Evolutionary conservation across 2,888 invertebrate species (phyloP).

Genomic region (Coleophora flavipennella): DNA sequence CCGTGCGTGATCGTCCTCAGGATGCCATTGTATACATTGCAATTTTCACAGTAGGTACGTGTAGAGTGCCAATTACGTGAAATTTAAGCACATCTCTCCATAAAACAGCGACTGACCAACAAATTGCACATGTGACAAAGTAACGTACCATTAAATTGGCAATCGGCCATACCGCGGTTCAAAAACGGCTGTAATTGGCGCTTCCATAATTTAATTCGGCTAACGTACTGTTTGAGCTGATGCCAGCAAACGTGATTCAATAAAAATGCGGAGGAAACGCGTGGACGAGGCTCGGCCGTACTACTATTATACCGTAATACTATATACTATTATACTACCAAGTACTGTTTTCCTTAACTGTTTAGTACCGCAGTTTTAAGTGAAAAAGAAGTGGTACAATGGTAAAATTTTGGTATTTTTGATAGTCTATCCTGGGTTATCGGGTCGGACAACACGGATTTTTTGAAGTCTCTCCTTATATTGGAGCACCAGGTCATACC

Average conservation of each 20-base stretch:
- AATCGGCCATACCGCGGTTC: constrained; percentile 55
- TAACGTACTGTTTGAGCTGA: constrained; percentile 63
- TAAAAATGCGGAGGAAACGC: constrained; percentile 46
- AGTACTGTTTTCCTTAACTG: neutral
- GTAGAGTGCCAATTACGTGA: neutral
- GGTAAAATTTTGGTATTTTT: too few relatives aligned
- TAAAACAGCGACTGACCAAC: too few relatives aligned
- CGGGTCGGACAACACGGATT: too few relatives aligned
- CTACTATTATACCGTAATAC: too few relatives aligned
- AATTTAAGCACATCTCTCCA: neutral
- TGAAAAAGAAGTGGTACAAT: too few relatives aligned
- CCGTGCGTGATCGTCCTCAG: too few relatives aligned
- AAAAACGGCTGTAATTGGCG: constrained; percentile 64
- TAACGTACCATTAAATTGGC: constrained; percentile 54
- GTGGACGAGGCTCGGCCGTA: constrained; percentile 7
- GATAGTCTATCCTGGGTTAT: too few relatives aligned
- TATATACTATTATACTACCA: constrained; percentile 8
- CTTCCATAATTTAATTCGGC: constrained; percentile 63
- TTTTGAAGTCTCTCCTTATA: too few relatives aligned
- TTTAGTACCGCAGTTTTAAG: too few relatives aligned
- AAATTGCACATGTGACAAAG: constrained; percentile 17
- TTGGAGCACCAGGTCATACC: too few relatives aligned
- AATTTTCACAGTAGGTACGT: too few relatives aligned
- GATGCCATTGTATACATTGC: too few relatives aligned
- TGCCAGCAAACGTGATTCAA: constrained; percentile 56